Evolutionary conservation across 92 coral and sea anemone species (phyloP).

Genomic region (Siderastrea siderea): DNA sequence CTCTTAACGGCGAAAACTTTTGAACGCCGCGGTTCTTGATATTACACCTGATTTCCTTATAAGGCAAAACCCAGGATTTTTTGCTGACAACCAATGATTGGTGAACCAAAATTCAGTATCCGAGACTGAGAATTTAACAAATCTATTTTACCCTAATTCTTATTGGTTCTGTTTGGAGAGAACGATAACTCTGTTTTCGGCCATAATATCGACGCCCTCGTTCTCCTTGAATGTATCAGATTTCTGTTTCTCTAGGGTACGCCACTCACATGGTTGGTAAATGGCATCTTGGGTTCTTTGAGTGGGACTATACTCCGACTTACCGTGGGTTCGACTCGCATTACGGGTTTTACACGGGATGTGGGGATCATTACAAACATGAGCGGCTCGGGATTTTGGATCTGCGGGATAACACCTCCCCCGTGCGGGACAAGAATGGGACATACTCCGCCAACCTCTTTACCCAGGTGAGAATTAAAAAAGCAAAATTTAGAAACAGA

Average conservation of each 20-base stretch:
- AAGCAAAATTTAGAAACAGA: neutral
- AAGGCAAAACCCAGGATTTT: too few relatives aligned
- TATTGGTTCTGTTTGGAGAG: neutral
- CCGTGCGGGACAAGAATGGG: slow-evolving; percentile 71
- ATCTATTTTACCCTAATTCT: too few relatives aligned
- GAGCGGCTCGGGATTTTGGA: slow-evolving; percentile 72
- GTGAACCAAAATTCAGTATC: too few relatives aligned
- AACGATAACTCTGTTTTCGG: neutral
- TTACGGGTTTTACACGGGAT: slow-evolving; percentile 85
- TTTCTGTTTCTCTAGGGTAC: slow-evolving; percentile 52
- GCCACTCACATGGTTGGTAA: slow-evolving; percentile 91
- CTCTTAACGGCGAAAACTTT: too few relatives aligned
- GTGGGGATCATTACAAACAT: slow-evolving; percentile 82
- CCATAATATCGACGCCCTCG: neutral
- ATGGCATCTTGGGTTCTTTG: slow-evolving; percentile 93
- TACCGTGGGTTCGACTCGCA: slow-evolving; percentile 87
- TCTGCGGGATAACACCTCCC: slow-evolving; percentile 59
- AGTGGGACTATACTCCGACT: slow-evolving; percentile 84
- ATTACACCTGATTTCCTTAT: too few relatives aligned
- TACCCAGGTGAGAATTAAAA: slow-evolving; percentile 43
- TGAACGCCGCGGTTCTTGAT: too few relatives aligned
- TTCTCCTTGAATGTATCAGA: neutral
- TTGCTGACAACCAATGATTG: too few relatives aligned
- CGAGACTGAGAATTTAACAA: too few relatives aligned
- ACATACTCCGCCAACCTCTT: slow-evolving; percentile 73